Conservation (phyloP, 2,888 invertebrate species). For the Pediacus dermestoides region DNA sequence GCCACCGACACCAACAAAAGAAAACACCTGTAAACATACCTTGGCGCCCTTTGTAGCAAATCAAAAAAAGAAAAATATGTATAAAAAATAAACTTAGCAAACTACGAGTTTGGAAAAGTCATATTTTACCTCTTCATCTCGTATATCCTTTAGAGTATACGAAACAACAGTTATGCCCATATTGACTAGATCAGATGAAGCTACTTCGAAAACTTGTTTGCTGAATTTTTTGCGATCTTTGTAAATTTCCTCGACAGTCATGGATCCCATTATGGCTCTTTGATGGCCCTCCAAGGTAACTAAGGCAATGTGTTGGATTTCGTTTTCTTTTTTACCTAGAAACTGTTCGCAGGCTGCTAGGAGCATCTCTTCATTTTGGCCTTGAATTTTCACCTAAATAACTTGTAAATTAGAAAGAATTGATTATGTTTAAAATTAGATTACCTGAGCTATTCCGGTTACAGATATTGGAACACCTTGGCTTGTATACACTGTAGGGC, state of each 20-base stretch:
- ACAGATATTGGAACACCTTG: constrained; percentile 97
- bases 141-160: constrained; percentile 89
- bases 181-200: constrained; percentile 90
- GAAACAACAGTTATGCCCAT: constrained; percentile 97
- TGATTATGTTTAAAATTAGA: background rate
- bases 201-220: constrained; percentile 91
- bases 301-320: constrained; percentile 87
- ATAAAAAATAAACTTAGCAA: background rate
- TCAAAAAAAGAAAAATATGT: constrained; percentile 31
- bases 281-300: constrained; percentile 90
- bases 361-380: constrained; percentile 85
- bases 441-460: constrained; percentile 94
- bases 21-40: constrained; percentile 52
- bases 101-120: constrained; percentile 8
- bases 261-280: constrained; percentile 93
- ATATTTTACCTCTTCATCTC: constrained; percentile 82
- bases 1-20: too few relatives aligned
- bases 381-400: constrained; percentile 77
- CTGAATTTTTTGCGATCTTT: constrained; percentile 95
- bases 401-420: background rate
- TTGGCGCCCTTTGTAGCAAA: constrained; percentile 58
- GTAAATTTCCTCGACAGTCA: constrained; percentile 96
- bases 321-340: constrained; percentile 80
- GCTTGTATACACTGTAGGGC: constrained; percentile 92
- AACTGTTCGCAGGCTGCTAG: constrained; percentile 92